Evolutionary conservation across 2,113 vertebrate species (phyloP).

Genomic region (Boulengeromyrus knoepffleri): DNA sequence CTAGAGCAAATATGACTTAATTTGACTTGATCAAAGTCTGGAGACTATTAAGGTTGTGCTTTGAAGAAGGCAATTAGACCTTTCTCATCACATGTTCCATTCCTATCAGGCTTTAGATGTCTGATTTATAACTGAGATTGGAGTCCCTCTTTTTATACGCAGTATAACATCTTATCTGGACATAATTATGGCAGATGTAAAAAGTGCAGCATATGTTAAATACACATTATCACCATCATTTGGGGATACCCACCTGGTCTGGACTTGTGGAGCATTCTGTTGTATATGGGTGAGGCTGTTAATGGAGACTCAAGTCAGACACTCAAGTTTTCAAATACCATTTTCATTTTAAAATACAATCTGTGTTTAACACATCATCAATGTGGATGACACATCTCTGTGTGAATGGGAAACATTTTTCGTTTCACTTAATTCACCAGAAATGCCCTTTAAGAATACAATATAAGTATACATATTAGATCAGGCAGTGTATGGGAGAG

Average conservation of each 20-base stretch:
- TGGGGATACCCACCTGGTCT: not conserved
- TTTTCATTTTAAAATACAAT: not conserved
- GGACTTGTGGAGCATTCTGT: not conserved
- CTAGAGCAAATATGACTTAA: not conserved
- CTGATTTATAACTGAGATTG: not conserved
- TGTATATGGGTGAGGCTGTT: not conserved
- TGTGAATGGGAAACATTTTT: not conserved
- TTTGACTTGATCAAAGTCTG: not conserved
- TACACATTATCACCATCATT: not conserved
- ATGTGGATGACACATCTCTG: not conserved
- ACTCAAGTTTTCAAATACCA: not conserved
- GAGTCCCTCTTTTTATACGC: not conserved
- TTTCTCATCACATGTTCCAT: not conserved
- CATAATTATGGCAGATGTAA: not conserved
- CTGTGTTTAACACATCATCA: not conserved
- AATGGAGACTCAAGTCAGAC: not conserved
- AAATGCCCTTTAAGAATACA: conserved; percentile 10
- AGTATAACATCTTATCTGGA: not conserved
- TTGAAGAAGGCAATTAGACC: not conserved
- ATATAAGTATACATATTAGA: not conserved
- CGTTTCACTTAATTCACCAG: not conserved
- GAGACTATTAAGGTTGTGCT: not conserved
- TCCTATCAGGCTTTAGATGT: not conserved
- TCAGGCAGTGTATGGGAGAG: not conserved
- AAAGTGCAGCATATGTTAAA: not conserved